Base-by-base conservation (phyloP, 2,797 vertebrate genomes). In the Tauraco hartlaubi region DNA sequence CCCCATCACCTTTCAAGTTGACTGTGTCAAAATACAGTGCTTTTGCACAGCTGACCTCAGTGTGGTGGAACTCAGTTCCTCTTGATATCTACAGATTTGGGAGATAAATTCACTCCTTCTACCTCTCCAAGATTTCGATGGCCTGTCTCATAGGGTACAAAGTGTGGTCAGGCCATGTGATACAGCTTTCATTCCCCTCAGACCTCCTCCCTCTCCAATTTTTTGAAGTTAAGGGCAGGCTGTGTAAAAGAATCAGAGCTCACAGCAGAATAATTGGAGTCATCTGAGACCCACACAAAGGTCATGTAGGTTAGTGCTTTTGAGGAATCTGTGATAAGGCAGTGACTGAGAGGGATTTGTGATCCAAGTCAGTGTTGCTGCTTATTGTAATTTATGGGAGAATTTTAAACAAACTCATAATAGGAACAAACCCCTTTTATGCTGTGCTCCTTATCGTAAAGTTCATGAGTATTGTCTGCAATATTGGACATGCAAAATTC, bases 151-250 rank as follows among this genome's bases (percentile, higher is more conserved):
- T 55, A 85, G 51, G 52, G 18, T 62, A 90, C 66, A 79, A 90
- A 96, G 69, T 35, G 46, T 73, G 66, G 51, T 49, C 87, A 90
- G 62, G 55, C 48, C 86, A 90, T 29, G 58, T 51, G 63, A 88
- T 67, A 51, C 0, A 12, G 35, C 86, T 94, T 96, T 96, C 55
- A 92, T 91, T 86, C 46, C n/a, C 62, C 35, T 26, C 48, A 85
- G 73, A 78, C n/a, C 55, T 58, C 22, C 35, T 66, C 64, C 64
- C 9, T 41, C 16, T 85, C 63, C 66, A 66, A 12, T 69, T 91
- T 91, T 92, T 94, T 90, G 16, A 95, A 92, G 87, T 75, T 85
- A 82, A 93, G 88, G 48, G 80, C 72, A 93, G 88, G 54, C 64
- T 81, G 49, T 44, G 80, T 80, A 72, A 95, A 95, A 96, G 75